These are phyloP conservation scores for Callorhinus ursinus DNA, from an alignment of 2,113 vertebrate genomes.

Conservation along the genomic window DNA sequence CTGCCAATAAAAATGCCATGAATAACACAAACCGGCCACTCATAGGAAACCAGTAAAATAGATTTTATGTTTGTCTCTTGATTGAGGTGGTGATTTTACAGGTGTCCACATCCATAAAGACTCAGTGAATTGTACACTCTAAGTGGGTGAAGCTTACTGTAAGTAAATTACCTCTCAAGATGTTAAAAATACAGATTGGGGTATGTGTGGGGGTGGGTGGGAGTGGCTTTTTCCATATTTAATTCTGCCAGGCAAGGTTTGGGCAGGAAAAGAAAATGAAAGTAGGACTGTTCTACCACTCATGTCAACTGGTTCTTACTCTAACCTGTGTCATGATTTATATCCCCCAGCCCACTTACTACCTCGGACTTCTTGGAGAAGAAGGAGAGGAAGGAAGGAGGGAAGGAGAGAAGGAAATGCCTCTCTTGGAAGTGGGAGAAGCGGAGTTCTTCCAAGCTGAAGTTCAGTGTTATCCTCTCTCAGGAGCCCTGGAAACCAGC, in stretches of 20 bases:
- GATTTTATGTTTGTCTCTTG: neutral
- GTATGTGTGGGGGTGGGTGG: neutral
- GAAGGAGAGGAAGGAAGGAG: accelerated
- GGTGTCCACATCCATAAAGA: neutral
- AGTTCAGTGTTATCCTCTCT: accelerated
- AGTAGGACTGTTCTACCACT: neutral
- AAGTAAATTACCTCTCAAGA: neutral
- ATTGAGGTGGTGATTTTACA: neutral
- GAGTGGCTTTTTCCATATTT: neutral
- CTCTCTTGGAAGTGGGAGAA: neutral
- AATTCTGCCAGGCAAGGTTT: neutral
- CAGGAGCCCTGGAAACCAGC: neutral
- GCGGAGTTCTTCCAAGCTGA: neutral
- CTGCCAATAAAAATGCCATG: neutral
- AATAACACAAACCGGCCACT: neutral
- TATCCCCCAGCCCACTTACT: neutral
- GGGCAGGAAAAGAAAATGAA: neutral
- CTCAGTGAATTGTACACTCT: neutral
- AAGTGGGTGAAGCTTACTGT: neutral
- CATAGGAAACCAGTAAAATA: neutral
- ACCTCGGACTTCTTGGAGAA: neutral
- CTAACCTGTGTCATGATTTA: neutral
- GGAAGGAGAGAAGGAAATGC: no score
- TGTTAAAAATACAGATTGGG: neutral
- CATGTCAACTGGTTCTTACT: neutral